Evolutionary conservation across 2,888 invertebrate species (phyloP), one percentile per base, ranked within the genome.

Genomic region (Zonitis immaculata): DNA sequence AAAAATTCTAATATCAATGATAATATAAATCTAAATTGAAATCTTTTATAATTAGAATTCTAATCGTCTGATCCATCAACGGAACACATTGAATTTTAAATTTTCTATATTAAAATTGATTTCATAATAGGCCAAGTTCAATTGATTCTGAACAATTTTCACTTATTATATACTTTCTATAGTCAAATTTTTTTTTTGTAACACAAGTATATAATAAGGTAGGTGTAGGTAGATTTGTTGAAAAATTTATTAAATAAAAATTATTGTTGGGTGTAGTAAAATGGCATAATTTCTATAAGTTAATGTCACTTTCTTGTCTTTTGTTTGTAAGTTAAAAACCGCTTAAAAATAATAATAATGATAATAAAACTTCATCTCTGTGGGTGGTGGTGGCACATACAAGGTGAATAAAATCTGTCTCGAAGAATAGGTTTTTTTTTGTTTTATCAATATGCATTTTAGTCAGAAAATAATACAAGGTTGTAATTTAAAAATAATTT

Each of bases 81-180:
- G 9, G 27, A 12, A 14, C 16, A 35, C 16, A 14, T 18, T 11
- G 18, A 11, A 20, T 39, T 39, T 3, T 4, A 22, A 22, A 39
- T 39, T 20, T 39, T 39, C 39, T 39, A n/a, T n/a, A n/a, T n/a
- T n/a, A n/a, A 4, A 39, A 39, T 39, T 20, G 39, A 18, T 39
- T 39, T 39, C 39, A 20, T 18, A 39, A 39, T 20, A 39, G 39
- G 39, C 39, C 39, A 39, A 39, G 39, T 39, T 39, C 39, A 39
- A 14, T 35, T 32, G 16, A 11, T 39, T 39, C 11, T 39, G 20
- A 8, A 20, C 39, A 39, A 39, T 39, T 39, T 39, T 39, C 39
- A 39, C 39, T 20, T 6, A 39, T n/a, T n/a, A n/a, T n/a, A n/a
- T n/a, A 39, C 39, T 39, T 39, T 39, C 39, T 39, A 39, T 39